These are phyloP conservation scores for Ptychobarbus kaznakovi DNA, from an alignment of 2,797 vertebrate genomes.

Conservation along the genomic window DNA sequence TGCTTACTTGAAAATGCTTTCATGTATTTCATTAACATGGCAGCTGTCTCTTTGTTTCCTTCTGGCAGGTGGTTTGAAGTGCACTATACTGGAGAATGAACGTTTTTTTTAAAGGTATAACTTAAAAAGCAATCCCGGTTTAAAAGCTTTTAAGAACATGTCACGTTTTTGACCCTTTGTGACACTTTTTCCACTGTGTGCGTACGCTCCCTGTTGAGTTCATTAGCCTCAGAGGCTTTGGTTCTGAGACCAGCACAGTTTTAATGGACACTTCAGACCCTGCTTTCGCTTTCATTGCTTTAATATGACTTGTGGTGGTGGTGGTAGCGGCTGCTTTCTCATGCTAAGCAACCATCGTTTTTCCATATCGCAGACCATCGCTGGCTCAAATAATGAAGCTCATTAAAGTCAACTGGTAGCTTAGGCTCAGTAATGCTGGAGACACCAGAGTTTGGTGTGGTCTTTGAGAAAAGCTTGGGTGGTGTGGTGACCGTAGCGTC, in stretches of 20 bases:
- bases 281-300: slow-evolving; percentile 48
- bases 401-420: slow-evolving; percentile 67
- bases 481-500: slow-evolving; percentile 61
- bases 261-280: slow-evolving; percentile 47
- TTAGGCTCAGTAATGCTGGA: slow-evolving; percentile 49
- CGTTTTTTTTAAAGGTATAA: background rate
- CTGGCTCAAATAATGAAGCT: slow-evolving; percentile 66
- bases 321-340: slow-evolving; percentile 22
- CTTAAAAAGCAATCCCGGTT: background rate
- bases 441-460: slow-evolving; percentile 68
- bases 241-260: slow-evolving; percentile 15
- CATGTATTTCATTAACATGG: background rate
- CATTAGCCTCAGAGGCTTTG: slow-evolving; percentile 51
- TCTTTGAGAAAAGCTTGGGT: slow-evolving; percentile 69
- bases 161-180: background rate
- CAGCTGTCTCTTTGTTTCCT: background rate
- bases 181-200: slow-evolving; percentile 21
- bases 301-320: slow-evolving; percentile 54
- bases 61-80: background rate
- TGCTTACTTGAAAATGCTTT: background rate
- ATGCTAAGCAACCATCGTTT: slow-evolving; percentile 25
- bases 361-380: slow-evolving; percentile 64
- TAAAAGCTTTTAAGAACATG: slow-evolving; percentile 27
- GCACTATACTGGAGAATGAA: background rate
- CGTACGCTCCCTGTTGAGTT: slow-evolving; percentile 50